phyloP scores from a whole-genome alignment of 2,113 vertebrate species.

The Trachemys scripta region DNA sequence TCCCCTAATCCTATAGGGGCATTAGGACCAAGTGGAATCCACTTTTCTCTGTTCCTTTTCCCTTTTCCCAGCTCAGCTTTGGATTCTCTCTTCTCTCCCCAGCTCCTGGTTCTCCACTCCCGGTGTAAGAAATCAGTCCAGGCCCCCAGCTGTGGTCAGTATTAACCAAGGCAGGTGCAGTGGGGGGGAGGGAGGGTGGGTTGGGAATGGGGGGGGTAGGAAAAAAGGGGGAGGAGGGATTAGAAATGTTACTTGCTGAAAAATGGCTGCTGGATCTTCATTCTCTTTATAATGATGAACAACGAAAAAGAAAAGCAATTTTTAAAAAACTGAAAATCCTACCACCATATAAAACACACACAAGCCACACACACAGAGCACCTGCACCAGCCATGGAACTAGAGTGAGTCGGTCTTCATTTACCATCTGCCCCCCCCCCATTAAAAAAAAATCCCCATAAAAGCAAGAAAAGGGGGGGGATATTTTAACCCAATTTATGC shows the following conservation, averaged over 20 bases:
- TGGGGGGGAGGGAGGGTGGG: background rate
- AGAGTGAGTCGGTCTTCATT: slow-evolving; percentile 43
- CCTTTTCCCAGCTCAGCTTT: background rate
- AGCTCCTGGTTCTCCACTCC: background rate
- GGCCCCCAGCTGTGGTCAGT: background rate
- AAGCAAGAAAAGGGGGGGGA: background rate
- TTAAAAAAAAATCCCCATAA: background rate
- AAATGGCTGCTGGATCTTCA: slow-evolving; percentile 43
- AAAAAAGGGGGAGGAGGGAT: background rate
- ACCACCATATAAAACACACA: background rate
- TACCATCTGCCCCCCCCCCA: background rate
- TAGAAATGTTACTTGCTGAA: slow-evolving; percentile 17
- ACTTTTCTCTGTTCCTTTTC: background rate
- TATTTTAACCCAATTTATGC: background rate
- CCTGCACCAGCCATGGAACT: background rate
- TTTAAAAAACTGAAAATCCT: background rate
- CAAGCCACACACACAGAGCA: background rate
- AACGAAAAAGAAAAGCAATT: background rate
- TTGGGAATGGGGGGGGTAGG: background rate
- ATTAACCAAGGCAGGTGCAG: slow-evolving; percentile 1
- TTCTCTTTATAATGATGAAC: background rate
- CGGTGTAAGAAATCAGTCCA: background rate
- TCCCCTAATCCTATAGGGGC: background rate
- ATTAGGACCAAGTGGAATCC: slow-evolving; percentile 33
- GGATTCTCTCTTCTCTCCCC: background rate